Base-by-base conservation (phyloP, 2,797 vertebrate species). In the Aulostomus chinensis region DNA sequence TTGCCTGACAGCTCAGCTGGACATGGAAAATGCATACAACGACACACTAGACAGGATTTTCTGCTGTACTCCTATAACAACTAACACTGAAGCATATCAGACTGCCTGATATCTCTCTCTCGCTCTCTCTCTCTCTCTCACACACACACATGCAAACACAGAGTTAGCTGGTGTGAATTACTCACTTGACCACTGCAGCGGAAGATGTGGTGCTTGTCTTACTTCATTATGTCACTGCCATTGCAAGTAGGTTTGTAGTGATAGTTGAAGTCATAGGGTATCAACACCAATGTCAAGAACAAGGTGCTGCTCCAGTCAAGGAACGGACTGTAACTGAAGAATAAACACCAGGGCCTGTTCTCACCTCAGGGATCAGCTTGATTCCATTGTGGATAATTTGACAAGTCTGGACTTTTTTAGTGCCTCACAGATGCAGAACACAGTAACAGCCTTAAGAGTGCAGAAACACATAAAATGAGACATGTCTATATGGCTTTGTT, bases 1-100 rank as follows among this genome's bases (percentile, higher is more conserved):
- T 34, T 40, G 22, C 47, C 34, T 50, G 60, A 54, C 41, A 41
- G 34, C 37, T 56, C 52, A 52, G 45, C 48, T 47, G 21, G 32
- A 72, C 39, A 14, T 7, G 55, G 13, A 47, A 41, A 56, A 66
- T 13, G 69, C 43, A 59, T 11, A 37, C 22, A 18, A 15, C 4
- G 20, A 30, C 28, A 16, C 26, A 56, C 9, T 28, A 42, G 25
- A 46, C 48, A 51, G 18, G 39, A 38, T 28, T 33, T 35, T 16
- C 33, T 39, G 29, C 37, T 37, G 39, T 40, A 53, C 28, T 33
- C 4, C 26, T 30, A 15, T 38, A 36, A 70, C 42, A 39, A 3
- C 6, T 30, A 42, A 30, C 22, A 17, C 38, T 55, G 32, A 24
- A 46, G 35, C 40, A 33, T 26, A n/a, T 24, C 32, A 37, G 7